Evolutionary conservation across 2,888 invertebrate species (phyloP), one percentile per base, ranked within the genome.

Genomic region (Eupeodes latifasciatus): DNA sequence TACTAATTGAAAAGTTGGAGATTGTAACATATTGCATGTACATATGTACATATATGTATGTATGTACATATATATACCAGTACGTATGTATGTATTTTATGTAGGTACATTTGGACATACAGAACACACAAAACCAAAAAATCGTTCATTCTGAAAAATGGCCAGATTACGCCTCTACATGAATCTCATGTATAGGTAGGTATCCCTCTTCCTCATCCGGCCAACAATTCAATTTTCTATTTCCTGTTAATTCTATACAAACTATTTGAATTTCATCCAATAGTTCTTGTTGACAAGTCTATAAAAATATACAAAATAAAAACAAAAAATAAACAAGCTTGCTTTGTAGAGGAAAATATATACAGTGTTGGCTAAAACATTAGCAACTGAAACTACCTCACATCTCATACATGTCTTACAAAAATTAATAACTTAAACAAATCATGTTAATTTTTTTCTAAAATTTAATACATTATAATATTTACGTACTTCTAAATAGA

Each of bases 1-100:
- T 59, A 27, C 57, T 59, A 59, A 59, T 59, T 59, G 57, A 59
- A 59, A 59, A 34, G 34, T 59, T 34, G 57, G 57, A 59, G 57
- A 59, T 59, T 34, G 57, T 12, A 27, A 59, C 27, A 27, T 14
- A 34, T 4, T 57, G 11, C 19, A 5, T 12, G 44, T 44, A 10
- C 6, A 9, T 6, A 47, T 47, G 10, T 47, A 47, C 1, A 4
- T 12, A 12, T 12, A 47, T 4, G 10, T 12, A 10, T 12, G 12
- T 47, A 47, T 47, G 47, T 47, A n/a, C n/a, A n/a, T n/a, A n/a
- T n/a, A 47, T 47, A 10, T 2, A 47, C 10, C 12, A 11, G 10
- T 47, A 11, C 10, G 11, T 47, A 47, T 47, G 9, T 9, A 9
- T 47, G n/a, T n/a, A n/a, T n/a, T n/a, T n/a, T n/a, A n/a, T n/a